Conservation (phyloP, 2,113 vertebrate genomes). For the Bos taurus region DNA sequence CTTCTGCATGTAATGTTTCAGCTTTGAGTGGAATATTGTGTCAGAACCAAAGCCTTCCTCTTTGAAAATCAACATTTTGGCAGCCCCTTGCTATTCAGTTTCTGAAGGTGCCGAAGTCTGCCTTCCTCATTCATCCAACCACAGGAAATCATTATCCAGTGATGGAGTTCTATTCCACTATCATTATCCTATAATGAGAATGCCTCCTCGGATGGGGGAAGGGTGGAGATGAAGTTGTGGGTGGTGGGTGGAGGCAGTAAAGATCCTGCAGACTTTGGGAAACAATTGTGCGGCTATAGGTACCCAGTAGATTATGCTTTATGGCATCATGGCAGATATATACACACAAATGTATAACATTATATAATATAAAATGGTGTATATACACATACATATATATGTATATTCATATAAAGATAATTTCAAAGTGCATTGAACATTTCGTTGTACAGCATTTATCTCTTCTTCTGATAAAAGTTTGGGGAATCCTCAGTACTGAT, state of each 20-base stretch:
- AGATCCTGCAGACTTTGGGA: neutral
- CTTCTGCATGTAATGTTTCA: neutral
- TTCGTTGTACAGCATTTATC: neutral
- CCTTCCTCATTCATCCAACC: constrained; percentile 81
- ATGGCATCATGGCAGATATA: neutral
- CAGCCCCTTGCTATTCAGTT: constrained; percentile 78
- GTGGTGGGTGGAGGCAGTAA: neutral
- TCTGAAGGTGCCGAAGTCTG: constrained; percentile 78
- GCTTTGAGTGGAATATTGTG: constrained; percentile 47
- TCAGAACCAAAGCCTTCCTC: constrained; percentile 72
- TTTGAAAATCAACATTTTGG: constrained; percentile 80
- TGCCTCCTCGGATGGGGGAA: constrained; percentile 58
- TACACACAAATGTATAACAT: neutral
- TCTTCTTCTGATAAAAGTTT: neutral
- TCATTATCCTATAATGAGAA: constrained; percentile 81
- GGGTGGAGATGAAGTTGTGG: neutral
- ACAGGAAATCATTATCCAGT: constrained; percentile 82
- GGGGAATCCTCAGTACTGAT: neutral
- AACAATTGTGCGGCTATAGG: neutral
- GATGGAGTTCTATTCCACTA: constrained; percentile 78
- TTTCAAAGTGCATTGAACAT: neutral
- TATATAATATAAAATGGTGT: neutral
- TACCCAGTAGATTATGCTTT: neutral
- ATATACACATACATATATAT: neutral
- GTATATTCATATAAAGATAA: neutral